Conservation (phyloP, 2,888 invertebrate species). For the Drosophila ustulata region DNA sequence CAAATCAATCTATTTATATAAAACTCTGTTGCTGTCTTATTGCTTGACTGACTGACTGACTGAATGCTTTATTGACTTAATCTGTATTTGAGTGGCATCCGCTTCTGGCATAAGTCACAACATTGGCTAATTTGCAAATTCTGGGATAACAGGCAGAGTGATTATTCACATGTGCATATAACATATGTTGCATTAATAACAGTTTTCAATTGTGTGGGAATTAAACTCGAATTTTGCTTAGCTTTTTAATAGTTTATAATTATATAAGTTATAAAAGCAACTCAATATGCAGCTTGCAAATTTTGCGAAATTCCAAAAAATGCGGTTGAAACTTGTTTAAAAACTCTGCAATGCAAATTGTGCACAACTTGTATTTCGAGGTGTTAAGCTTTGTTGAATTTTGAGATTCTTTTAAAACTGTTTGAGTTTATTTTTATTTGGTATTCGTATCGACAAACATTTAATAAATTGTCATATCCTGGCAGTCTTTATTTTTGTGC, state of each 20-base stretch:
- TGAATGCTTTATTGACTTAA: background rate
- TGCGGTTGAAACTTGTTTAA: background rate
- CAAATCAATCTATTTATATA: background rate
- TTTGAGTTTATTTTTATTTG: no score
- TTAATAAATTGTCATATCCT: no score
- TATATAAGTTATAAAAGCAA: background rate
- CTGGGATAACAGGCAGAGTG: background rate
- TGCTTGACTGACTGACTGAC: conserved; percentile 1
- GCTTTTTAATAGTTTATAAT: no score
- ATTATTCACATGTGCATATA: background rate
- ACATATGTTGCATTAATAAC: no score
- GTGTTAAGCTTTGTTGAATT: background rate
- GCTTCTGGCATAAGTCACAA: background rate
- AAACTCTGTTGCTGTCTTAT: conserved; percentile 1
- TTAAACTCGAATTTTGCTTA: background rate
- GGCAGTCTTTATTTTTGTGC: no score
- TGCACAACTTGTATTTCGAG: no score
- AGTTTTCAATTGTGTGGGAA: background rate
- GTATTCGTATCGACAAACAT: no score
- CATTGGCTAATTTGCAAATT: background rate
- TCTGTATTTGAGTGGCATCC: background rate
- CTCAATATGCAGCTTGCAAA: background rate
- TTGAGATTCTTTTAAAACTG: background rate
- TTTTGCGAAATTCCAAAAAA: background rate
- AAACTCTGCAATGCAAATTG: background rate